phyloP scores from a whole-genome alignment of 2,888 invertebrate species.

The Cynaeus angustus region DNA sequence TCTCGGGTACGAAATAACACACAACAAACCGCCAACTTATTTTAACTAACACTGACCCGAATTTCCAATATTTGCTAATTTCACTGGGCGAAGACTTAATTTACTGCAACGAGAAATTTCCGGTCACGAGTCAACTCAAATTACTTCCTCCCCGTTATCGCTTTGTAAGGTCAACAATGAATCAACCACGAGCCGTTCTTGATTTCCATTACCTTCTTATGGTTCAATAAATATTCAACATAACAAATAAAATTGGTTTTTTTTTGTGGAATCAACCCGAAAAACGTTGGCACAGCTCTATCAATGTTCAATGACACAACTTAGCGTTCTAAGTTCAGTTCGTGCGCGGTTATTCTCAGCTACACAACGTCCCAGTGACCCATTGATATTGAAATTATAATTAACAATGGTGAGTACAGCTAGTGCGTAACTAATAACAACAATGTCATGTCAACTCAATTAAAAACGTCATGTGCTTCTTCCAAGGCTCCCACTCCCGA shows the following conservation, averaged over 20 bases:
- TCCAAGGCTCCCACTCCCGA: slow-evolving; percentile 60
- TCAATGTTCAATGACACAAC: slow-evolving; percentile 25
- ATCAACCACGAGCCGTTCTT: not conserved
- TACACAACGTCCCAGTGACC: slow-evolving; percentile 42
- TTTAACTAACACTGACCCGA: too few species aligned
- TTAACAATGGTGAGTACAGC: slow-evolving; percentile 40
- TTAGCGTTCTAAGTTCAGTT: slow-evolving; percentile 30
- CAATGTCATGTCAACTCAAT: not conserved
- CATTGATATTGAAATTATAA: slow-evolving; percentile 47
- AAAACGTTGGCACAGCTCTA: slow-evolving; percentile 35
- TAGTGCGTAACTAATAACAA: not conserved
- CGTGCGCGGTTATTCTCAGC: slow-evolving; percentile 40
- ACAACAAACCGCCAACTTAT: too few species aligned
- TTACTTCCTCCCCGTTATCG: too few species aligned
- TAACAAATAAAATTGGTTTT: not conserved
- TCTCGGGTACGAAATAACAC: too few species aligned
- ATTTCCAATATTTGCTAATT: too few species aligned
- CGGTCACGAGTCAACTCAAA: slow-evolving; percentile 4
- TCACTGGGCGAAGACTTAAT: too few species aligned
- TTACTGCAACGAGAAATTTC: not conserved
- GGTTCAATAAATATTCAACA: not conserved
- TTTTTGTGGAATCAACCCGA: not conserved
- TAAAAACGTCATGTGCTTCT: not conserved
- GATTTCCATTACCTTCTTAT: not conserved
- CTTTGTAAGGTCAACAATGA: not conserved